phyloP scores from a whole-genome alignment of 2,797 vertebrate species.

The Paratrypauchen microcephalus region DNA sequence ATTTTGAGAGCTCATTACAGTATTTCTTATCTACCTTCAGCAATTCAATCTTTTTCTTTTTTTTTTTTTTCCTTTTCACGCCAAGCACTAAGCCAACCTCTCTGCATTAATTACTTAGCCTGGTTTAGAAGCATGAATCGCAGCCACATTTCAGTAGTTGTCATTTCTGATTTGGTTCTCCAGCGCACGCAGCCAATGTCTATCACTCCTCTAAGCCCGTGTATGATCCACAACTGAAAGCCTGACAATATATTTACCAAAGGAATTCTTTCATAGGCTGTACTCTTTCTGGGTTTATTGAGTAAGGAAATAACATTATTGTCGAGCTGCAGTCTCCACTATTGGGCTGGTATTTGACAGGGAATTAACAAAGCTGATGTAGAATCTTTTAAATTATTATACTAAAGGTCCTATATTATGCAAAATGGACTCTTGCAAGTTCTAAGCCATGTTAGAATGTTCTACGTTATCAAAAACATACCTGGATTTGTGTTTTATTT shows the following conservation, averaged over 20 bases:
- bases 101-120: conserved; percentile 23
- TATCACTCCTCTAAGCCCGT: conserved; percentile 6
- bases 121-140: conserved; percentile 31
- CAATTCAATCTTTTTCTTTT: background rate
- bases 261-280: conserved; percentile 1
- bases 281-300: background rate
- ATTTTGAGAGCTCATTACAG: background rate
- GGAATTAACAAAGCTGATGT: background rate
- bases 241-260: background rate
- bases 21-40: background rate
- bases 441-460: no score
- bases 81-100: conserved; percentile 1
- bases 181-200: conserved; percentile 15
- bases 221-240: conserved; percentile 14
- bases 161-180: conserved; percentile 15
- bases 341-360: background rate
- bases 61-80: background rate
- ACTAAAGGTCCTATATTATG: no score
- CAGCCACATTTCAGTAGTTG: conserved; percentile 24
- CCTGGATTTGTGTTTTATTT: no score
- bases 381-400: no score
- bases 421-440: no score
- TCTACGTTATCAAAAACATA: no score
- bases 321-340: background rate
- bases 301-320: conserved; percentile 9